Conservation (phyloP, 2,797 vertebrate species). For the Sebastes diploproa region DNA sequence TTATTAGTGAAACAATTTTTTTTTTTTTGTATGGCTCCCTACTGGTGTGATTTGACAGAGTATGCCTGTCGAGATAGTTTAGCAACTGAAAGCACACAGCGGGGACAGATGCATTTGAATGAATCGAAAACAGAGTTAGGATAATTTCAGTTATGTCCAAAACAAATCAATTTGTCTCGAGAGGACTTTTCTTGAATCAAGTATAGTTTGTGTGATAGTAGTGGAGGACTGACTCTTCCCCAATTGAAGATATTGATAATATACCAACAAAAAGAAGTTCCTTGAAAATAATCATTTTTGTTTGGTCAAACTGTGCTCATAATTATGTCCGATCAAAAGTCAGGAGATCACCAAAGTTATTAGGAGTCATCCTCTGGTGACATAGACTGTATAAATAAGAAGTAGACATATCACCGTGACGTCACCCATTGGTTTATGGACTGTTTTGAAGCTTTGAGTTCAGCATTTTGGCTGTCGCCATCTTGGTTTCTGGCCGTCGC, state of each 20-base stretch:
- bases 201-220: background rate
- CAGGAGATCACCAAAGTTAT: background rate
- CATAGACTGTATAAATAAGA: no score
- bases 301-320: background rate
- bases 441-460: no score
- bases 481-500: no score
- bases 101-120: background rate
- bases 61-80: background rate
- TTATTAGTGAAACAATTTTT: conserved; percentile 6
- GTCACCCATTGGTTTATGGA: fast-evolving
- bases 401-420: no score
- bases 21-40: background rate
- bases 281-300: background rate
- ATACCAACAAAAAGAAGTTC: background rate
- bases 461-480: no score
- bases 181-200: background rate
- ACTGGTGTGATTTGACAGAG: conserved; percentile 19
- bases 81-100: conserved; percentile 18
- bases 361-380: background rate
- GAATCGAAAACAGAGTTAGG: background rate
- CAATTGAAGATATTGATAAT: background rate
- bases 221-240: background rate
- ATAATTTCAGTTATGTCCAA: background rate
- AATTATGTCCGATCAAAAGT: background rate
- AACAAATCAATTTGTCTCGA: background rate